phyloP scores from a whole-genome alignment of 2,888 invertebrate genomes.

The Cephus runcator region DNA sequence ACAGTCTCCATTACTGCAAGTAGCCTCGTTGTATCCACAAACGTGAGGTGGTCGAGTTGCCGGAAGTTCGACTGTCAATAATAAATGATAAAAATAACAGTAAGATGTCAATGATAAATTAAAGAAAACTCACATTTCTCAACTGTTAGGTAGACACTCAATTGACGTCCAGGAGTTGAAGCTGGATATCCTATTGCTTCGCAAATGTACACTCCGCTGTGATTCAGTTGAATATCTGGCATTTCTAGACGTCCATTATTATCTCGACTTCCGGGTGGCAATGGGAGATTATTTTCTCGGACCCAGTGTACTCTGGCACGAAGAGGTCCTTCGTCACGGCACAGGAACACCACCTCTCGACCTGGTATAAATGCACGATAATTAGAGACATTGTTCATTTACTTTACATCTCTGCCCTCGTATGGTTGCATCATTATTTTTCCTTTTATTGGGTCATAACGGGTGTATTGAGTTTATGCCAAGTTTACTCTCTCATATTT shows the following conservation, averaged over 20 bases:
- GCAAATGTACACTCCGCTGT: conserved; percentile 87
- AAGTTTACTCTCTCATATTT: not conserved
- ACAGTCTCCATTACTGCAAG: conserved; percentile 92
- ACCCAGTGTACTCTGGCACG: conserved; percentile 82
- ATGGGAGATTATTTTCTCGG: conserved; percentile 75
- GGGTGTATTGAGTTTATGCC: not conserved
- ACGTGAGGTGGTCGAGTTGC: conserved; percentile 68
- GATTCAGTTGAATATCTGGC: conserved; percentile 79
- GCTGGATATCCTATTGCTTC: conserved; percentile 77
- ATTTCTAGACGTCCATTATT: conserved; percentile 86
- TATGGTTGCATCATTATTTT: not conserved
- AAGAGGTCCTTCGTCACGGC: conserved; percentile 87
- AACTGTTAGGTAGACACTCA: conserved; percentile 78
- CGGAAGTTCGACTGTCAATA: conserved; percentile 55
- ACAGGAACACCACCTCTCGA: conserved; percentile 92
- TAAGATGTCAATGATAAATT: conserved; percentile 11
- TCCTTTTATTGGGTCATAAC: not conserved
- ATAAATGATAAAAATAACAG: not conserved
- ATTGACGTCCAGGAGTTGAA: conserved; percentile 73
- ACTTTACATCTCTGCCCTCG: not conserved
- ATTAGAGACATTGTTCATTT: not conserved
- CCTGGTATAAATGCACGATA: conserved; percentile 67
- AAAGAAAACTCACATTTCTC: conserved; percentile 78
- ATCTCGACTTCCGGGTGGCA: conserved; percentile 83
- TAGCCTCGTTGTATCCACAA: conserved; percentile 79